Conservation (phyloP, 1,140 invertebrate species). For the Galleria mellonella region DNA sequence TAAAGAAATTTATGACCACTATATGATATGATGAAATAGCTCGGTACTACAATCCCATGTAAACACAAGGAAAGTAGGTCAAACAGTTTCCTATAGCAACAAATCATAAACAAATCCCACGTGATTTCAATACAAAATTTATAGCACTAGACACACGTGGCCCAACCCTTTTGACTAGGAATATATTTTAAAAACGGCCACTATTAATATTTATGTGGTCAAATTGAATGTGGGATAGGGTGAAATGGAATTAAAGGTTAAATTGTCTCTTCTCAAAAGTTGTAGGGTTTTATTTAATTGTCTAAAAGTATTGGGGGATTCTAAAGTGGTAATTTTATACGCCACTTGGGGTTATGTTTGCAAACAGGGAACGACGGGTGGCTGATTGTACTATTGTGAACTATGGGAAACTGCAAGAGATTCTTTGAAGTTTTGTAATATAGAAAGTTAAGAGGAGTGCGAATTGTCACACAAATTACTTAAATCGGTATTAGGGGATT, state of each 20-base stretch:
- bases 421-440: constrained; percentile 15
- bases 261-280: background rate
- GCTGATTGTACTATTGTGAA: constrained; percentile 59
- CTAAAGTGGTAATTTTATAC: constrained; percentile 24
- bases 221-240: background rate
- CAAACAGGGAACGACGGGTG: constrained; percentile 47
- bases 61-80: constrained; percentile 28
- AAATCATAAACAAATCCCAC: constrained; percentile 32
- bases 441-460: too few species aligned
- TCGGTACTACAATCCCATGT: constrained; percentile 25
- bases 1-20: constrained; percentile 19
- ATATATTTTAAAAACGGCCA: constrained; percentile 6
- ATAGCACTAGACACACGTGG: constrained; percentile 16
- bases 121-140: constrained; percentile 23
- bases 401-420: constrained; percentile 8
- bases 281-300: constrained; percentile 4
- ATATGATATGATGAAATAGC: constrained; percentile 26
- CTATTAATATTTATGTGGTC: constrained; percentile 1
- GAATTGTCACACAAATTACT: too few species aligned
- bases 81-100: constrained; percentile 30
- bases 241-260: background rate
- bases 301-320: constrained; percentile 13
- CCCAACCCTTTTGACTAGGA: constrained; percentile 14
- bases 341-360: constrained; percentile 44
- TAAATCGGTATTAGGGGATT: too few species aligned